These are phyloP conservation scores for Narcine bancroftii DNA, from an alignment of 2,113 vertebrate species.

Conservation along the genomic window DNA sequence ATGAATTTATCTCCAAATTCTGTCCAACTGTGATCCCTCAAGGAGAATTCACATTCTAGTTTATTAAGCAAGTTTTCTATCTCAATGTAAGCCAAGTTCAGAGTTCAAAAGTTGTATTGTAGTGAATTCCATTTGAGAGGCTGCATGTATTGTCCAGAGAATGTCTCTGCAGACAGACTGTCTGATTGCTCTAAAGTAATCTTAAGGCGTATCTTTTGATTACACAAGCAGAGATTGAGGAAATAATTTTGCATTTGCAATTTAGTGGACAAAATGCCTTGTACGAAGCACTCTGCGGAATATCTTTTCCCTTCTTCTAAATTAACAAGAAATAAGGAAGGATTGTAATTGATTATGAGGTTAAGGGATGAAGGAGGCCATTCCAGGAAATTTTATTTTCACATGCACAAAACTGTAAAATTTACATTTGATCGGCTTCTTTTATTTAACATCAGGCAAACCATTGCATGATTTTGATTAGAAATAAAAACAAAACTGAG, in stretches of 20 bases:
- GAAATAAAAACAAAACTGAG: background rate
- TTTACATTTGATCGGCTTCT: background rate
- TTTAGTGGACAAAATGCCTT: background rate
- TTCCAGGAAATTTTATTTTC: background rate
- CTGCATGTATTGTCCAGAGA: background rate
- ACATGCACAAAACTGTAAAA: background rate
- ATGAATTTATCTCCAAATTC: background rate
- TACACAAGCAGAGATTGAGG: background rate
- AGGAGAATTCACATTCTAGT: background rate
- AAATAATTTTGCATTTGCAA: background rate
- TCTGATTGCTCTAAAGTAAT: background rate
- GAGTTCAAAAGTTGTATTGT: background rate
- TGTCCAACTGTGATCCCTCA: background rate
- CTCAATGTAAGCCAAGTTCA: too few relatives aligned
- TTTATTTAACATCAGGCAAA: background rate
- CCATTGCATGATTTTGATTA: background rate
- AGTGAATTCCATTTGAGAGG: background rate
- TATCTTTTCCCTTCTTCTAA: background rate
- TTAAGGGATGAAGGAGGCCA: background rate
- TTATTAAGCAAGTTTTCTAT: background rate
- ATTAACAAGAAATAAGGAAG: background rate
- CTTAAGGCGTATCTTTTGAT: constrained; percentile 7
- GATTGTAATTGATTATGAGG: background rate
- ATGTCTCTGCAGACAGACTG: constrained; percentile 3
- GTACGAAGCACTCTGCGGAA: background rate